Conservation (phyloP, 35 echinoderm and acorn worm genomes). For the Patiria miniata region DNA sequence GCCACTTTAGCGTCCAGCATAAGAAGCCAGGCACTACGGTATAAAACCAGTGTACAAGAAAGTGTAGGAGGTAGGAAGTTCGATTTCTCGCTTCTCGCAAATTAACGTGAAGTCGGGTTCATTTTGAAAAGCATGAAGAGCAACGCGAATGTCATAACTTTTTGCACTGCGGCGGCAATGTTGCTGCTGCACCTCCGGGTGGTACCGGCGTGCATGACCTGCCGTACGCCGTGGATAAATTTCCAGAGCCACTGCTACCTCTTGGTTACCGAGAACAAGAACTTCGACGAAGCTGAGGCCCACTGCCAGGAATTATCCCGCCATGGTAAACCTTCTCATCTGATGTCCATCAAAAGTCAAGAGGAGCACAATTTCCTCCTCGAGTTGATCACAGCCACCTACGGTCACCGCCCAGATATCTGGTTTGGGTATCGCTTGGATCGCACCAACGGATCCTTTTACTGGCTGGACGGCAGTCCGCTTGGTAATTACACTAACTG, state of each 20-base stretch:
- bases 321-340: not conserved
- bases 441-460: not conserved
- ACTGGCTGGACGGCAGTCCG: not conserved
- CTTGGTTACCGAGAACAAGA: not conserved
- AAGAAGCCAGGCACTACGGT: too few species aligned
- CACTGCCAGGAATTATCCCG: not conserved
- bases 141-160: too few species aligned
- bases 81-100: too few species aligned
- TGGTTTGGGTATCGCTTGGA: not conserved
- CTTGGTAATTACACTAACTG: not conserved
- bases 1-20: too few species aligned
- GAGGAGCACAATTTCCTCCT: slow-evolving; percentile 6
- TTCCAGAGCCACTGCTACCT: not conserved
- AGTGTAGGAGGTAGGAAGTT: too few species aligned
- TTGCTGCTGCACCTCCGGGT: too few species aligned
- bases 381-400: not conserved
- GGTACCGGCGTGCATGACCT: too few species aligned
- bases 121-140: too few species aligned
- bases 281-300: not conserved
- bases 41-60: too few species aligned
- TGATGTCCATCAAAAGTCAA: not conserved
- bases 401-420: not conserved
- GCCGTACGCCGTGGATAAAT: too few species aligned
- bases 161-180: too few species aligned
- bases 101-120: too few species aligned